Evolutionary conservation across 1,140 invertebrate genomes (phyloP).

Genomic region (Papilio xuthus): DNA sequence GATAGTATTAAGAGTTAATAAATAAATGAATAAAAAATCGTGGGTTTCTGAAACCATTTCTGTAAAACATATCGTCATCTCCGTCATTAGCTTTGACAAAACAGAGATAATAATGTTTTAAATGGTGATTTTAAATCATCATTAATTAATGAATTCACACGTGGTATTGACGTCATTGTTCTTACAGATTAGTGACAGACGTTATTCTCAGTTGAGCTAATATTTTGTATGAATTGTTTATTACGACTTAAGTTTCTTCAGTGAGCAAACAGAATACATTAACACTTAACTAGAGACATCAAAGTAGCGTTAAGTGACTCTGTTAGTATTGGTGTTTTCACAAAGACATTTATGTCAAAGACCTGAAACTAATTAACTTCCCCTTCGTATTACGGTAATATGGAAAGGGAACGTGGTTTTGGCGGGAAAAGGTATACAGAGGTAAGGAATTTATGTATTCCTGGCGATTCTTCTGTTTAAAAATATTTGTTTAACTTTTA

Average conservation of each 20-base stretch:
- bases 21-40: too few relatives aligned
- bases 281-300: background rate
- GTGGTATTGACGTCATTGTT: background rate
- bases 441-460: too few relatives aligned
- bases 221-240: background rate
- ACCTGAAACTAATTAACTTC: background rate
- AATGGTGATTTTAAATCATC: background rate
- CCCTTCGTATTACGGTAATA: background rate
- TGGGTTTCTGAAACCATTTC: too few relatives aligned
- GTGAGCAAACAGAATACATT: conserved; percentile 14
- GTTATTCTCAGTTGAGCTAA: background rate
- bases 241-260: background rate
- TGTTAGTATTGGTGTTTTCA: background rate
- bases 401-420: too few relatives aligned
- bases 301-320: background rate
- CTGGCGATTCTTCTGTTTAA: too few relatives aligned
- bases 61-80: too few relatives aligned
- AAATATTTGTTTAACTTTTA: too few relatives aligned
- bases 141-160: background rate
- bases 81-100: too few relatives aligned
- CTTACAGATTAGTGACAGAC: background rate
- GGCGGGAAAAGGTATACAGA: too few relatives aligned
- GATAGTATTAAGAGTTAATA: too few relatives aligned
- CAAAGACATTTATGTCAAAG: background rate
- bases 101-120: too few relatives aligned